Conservation (phyloP, 2,113 vertebrate species). For the Saccopteryx bilineata region DNA sequence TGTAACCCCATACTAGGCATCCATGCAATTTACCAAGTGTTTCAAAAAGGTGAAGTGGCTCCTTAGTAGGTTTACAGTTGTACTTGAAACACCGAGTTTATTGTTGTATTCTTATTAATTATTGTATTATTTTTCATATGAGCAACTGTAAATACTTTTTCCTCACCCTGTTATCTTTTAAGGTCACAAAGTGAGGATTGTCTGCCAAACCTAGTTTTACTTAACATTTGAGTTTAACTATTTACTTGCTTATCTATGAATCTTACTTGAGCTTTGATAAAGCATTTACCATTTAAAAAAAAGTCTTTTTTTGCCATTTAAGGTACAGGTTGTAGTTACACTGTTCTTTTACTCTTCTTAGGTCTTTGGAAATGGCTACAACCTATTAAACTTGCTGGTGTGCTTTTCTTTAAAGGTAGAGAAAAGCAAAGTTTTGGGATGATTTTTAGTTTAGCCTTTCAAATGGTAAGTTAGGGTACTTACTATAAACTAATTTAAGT, state of each 20-base stretch:
- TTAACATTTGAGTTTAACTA: slow-evolving; percentile 45
- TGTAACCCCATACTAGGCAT: not conserved
- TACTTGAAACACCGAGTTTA: not conserved
- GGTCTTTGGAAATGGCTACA: slow-evolving; percentile 53
- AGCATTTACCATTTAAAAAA: slow-evolving; percentile 34
- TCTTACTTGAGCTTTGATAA: not conserved
- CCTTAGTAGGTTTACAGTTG: not conserved
- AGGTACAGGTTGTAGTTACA: slow-evolving; percentile 35
- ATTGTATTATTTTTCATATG: not conserved
- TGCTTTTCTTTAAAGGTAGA: slow-evolving; percentile 47
- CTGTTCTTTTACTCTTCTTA: not conserved
- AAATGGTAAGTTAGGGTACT: not conserved
- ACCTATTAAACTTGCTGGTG: slow-evolving; percentile 21
- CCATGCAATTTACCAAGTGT: not conserved
- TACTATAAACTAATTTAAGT: not conserved
- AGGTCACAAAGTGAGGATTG: slow-evolving; percentile 13
- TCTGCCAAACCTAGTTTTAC: slow-evolving; percentile 10
- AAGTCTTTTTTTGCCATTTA: not conserved
- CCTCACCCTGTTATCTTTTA: not conserved
- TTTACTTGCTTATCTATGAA: not conserved
- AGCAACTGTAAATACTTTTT: not conserved
- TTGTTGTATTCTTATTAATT: not conserved
- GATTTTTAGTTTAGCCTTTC: slow-evolving; percentile 60
- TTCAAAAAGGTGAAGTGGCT: not conserved
- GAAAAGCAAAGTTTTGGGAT: slow-evolving; percentile 14